Conservation (phyloP, 2,113 vertebrate species). For the Nyctereutes procyonoides region DNA sequence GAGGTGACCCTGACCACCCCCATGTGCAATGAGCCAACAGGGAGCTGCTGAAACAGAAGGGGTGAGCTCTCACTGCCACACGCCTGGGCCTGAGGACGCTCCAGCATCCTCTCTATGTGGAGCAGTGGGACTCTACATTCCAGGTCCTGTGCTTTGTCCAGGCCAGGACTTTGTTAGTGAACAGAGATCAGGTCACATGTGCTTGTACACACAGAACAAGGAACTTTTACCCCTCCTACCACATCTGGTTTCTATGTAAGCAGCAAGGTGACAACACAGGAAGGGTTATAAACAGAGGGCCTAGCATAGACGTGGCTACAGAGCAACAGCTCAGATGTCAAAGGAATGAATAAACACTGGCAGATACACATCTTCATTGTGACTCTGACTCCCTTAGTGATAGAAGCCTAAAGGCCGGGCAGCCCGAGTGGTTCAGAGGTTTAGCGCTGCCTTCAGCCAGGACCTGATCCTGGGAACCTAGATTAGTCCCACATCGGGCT, state of each 20-base stretch:
- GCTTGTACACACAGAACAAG: neutral
- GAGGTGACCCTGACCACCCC: neutral
- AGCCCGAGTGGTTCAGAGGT: too few species aligned
- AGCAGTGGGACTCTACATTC: neutral
- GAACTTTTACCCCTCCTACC: neutral
- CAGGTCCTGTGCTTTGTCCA: too few species aligned
- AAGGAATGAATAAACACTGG: fast-evolving
- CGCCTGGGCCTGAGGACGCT: fast-evolving
- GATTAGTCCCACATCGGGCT: too few species aligned
- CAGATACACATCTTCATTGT: neutral
- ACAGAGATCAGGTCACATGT: neutral
- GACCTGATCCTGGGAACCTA: too few species aligned
- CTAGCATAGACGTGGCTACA: neutral
- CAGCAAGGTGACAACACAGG: neutral
- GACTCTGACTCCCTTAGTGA: neutral
- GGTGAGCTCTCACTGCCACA: neutral
- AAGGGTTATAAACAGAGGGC: neutral
- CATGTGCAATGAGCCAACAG: fast-evolving
- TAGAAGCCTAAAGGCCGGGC: neutral
- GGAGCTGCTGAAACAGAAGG: too few species aligned
- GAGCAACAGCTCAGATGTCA: neutral
- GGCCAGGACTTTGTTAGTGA: neutral
- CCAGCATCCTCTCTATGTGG: neutral
- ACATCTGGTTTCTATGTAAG: neutral
- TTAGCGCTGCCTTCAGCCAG: too few species aligned